phyloP scores from a whole-genome alignment of 2,888 invertebrate species.

The Leptinotarsa rubiginosa region DNA sequence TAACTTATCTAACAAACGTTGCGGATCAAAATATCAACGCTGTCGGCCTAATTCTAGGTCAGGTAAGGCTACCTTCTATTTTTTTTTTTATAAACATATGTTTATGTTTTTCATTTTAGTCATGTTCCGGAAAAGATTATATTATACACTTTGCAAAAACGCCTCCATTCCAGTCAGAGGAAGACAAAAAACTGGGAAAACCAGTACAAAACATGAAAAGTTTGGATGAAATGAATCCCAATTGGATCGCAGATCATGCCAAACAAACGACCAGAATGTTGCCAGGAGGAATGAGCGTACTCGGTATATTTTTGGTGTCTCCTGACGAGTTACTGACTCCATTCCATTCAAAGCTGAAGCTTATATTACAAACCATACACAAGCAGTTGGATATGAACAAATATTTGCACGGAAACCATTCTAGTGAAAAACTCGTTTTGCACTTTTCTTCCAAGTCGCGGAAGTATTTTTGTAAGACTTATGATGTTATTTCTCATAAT shows the following conservation, averaged over 20 bases:
- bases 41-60: conserved; percentile 83
- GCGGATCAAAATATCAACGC: conserved; percentile 74
- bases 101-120: conserved; percentile 65
- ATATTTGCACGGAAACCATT: conserved; percentile 73
- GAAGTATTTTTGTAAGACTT: conserved; percentile 73
- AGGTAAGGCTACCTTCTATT: conserved; percentile 69
- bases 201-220: conserved; percentile 53
- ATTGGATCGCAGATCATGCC: conserved; percentile 84
- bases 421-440: conserved; percentile 75
- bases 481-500: conserved; percentile 70
- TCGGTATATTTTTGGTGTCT: conserved; percentile 83
- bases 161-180: conserved; percentile 72
- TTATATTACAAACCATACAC: conserved; percentile 70
- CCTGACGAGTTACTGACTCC: conserved; percentile 74
- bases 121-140: conserved; percentile 76
- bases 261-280: conserved; percentile 90
- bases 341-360: conserved; percentile 71
- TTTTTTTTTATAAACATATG: conserved; percentile 41
- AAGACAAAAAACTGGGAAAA: conserved; percentile 57
- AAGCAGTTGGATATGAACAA: conserved; percentile 70
- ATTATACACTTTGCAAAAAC: conserved; percentile 84
- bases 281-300: conserved; percentile 88
- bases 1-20: conserved; percentile 76
- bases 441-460: conserved; percentile 70
- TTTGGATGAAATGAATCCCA: conserved; percentile 73